These are phyloP conservation scores for Diogma glabrata DNA, from an alignment of 2,888 invertebrate species.

Conservation along the genomic window DNA sequence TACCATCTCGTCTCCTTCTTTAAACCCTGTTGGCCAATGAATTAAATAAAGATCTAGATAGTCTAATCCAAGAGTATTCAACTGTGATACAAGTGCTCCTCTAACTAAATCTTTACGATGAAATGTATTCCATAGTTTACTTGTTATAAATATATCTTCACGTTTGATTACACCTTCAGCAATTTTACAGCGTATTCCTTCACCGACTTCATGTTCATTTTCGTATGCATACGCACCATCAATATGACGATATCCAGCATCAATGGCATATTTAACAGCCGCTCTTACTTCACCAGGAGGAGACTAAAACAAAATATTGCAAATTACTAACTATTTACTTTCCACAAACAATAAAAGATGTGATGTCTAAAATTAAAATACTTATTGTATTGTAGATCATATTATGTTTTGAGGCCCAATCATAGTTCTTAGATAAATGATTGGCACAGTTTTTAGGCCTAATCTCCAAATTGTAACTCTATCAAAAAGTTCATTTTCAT, in stretches of 20 bases:
- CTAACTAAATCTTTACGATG: slow-evolving; percentile 54
- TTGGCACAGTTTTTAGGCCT: too few species aligned
- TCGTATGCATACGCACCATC: slow-evolving; percentile 43
- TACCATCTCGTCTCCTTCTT: slow-evolving; percentile 27
- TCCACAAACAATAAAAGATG: too few species aligned
- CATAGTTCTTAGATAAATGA: too few species aligned
- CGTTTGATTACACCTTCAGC: slow-evolving; percentile 35
- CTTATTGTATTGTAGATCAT: too few species aligned
- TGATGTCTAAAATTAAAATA: too few species aligned
- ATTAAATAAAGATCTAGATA: slow-evolving; percentile 73
- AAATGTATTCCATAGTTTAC: slow-evolving; percentile 27
- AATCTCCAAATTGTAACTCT: too few species aligned
- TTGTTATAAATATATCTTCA: slow-evolving; percentile 34
- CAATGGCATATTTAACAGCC: slow-evolving; percentile 36
- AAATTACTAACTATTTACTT: too few species aligned
- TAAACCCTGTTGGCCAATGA: slow-evolving; percentile 69
- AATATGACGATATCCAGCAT: slow-evolving; percentile 42
- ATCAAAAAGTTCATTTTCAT: too few species aligned
- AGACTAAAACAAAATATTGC: neutral
- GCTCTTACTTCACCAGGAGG: neutral
- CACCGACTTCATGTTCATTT: slow-evolving; percentile 37
- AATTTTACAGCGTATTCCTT: slow-evolving; percentile 35
- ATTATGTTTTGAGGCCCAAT: too few species aligned
- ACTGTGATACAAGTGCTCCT: slow-evolving; percentile 46
- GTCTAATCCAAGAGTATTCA: slow-evolving; percentile 51